Conservation (phyloP, 2,113 vertebrate genomes). For the Leptobrachium ailaonicum region DNA sequence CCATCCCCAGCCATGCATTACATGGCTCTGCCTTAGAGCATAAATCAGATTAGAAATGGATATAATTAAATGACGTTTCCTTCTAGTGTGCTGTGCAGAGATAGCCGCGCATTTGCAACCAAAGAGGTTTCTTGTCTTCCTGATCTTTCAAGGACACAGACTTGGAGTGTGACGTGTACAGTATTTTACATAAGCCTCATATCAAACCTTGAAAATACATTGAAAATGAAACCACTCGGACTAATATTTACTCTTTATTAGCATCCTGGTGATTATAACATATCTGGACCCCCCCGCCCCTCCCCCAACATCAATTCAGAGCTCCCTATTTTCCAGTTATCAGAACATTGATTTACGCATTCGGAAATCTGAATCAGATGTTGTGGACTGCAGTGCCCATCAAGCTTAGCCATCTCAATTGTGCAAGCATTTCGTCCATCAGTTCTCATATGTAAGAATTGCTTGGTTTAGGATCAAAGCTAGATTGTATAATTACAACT, state of each 20-base stretch:
- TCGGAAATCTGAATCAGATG: too few species aligned
- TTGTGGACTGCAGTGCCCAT: too few species aligned
- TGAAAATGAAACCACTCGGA: too few species aligned
- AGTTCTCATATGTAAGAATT: background rate
- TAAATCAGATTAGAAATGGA: constrained; percentile 25
- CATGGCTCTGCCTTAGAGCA: background rate
- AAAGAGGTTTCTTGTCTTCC: constrained; percentile 17
- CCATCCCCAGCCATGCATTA: background rate
- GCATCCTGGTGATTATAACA: too few species aligned
- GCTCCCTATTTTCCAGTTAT: too few species aligned
- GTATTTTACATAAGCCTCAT: constrained; percentile 27
- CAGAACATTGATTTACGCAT: too few species aligned
- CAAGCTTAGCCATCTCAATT: too few species aligned
- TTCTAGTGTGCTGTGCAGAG: constrained; percentile 12
- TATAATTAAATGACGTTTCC: constrained; percentile 16
- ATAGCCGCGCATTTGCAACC: constrained; percentile 21
- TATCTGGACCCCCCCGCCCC: too few species aligned
- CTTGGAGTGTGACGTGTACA: constrained; percentile 20
- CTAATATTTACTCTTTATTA: too few species aligned
- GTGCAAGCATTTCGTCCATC: background rate
- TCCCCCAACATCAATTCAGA: too few species aligned
- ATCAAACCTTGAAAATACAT: too few species aligned
- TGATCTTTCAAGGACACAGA: constrained; percentile 39
- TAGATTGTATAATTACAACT: background rate
- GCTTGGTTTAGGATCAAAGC: background rate